These are phyloP conservation scores for Cheilosia vulpina DNA, from an alignment of 2,888 invertebrate species.

Conservation along the genomic window DNA sequence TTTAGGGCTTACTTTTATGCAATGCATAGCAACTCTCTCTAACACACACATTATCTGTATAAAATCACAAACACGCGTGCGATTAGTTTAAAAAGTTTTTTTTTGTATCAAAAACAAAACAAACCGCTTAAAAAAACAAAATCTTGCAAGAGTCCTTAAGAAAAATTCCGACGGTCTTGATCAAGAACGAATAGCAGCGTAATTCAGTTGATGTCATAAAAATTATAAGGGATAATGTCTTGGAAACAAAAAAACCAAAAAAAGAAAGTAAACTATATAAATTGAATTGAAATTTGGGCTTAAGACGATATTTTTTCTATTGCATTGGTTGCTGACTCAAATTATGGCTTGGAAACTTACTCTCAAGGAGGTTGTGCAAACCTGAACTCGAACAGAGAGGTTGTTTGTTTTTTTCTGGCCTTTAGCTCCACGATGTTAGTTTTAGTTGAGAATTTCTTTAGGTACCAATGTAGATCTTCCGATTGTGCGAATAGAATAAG, in stretches of 20 bases:
- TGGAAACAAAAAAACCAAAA: constrained; percentile 25
- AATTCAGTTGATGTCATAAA: constrained; percentile 73
- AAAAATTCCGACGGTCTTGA: neutral
- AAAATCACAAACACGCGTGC: constrained; percentile 18
- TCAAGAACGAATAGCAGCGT: neutral
- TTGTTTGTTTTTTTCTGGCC: no score
- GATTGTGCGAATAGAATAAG: no score
- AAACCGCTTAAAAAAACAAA: constrained; percentile 20
- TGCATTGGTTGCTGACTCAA: neutral
- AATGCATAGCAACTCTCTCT: constrained; percentile 53
- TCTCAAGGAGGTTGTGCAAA: no score
- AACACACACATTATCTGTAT: constrained; percentile 43
- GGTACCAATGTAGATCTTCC: no score
- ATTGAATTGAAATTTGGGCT: constrained; percentile 35
- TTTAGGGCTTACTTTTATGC: constrained; percentile 66
- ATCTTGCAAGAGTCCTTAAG: constrained; percentile 11
- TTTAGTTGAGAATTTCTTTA: no score
- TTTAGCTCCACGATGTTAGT: no score
- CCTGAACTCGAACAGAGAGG: no score
- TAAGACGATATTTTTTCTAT: neutral
- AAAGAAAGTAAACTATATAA: constrained; percentile 76
- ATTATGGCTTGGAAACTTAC: constrained; percentile 12
- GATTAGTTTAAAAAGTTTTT: constrained; percentile 3
- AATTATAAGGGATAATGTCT: constrained; percentile 57
- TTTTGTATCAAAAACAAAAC: constrained; percentile 41